These are phyloP conservation scores for Centropristis striata DNA, from an alignment of 2,113 vertebrate species.

Conservation along the genomic window DNA sequence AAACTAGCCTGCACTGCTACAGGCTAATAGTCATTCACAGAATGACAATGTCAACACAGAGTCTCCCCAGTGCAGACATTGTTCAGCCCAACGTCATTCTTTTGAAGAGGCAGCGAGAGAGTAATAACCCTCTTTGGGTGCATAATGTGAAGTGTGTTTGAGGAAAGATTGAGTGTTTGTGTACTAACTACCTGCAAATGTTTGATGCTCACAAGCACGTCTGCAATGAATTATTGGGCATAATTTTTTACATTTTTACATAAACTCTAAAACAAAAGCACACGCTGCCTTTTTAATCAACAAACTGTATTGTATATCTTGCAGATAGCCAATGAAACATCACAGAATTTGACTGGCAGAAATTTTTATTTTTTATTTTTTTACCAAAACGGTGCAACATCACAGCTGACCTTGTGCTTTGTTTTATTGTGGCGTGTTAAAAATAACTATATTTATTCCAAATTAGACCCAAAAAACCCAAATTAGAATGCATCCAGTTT, in stretches of 20 bases:
- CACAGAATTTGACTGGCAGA: neutral
- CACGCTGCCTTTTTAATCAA: neutral
- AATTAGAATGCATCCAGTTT: neutral
- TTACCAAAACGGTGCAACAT: neutral
- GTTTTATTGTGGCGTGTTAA: neutral
- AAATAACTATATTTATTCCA: neutral
- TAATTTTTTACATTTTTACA: neutral
- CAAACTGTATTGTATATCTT: neutral
- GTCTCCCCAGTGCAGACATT: constrained; percentile 8
- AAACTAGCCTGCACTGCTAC: neutral
- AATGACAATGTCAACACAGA: neutral
- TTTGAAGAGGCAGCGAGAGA: neutral
- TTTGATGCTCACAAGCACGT: neutral
- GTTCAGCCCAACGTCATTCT: constrained; percentile 4
- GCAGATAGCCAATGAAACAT: neutral
- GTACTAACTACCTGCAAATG: neutral
- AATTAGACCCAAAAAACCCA: neutral
- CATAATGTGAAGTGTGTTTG: neutral
- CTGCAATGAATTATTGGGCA: neutral
- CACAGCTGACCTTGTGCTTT: neutral
- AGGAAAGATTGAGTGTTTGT: neutral
- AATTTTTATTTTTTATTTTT: neutral
- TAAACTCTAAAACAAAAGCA: neutral
- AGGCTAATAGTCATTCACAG: neutral
- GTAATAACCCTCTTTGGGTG: constrained; percentile 5